These are phyloP conservation scores for Caenorhabditis japonica DNA, from an alignment of 2,888 invertebrate genomes.

Conservation along the genomic window DNA sequence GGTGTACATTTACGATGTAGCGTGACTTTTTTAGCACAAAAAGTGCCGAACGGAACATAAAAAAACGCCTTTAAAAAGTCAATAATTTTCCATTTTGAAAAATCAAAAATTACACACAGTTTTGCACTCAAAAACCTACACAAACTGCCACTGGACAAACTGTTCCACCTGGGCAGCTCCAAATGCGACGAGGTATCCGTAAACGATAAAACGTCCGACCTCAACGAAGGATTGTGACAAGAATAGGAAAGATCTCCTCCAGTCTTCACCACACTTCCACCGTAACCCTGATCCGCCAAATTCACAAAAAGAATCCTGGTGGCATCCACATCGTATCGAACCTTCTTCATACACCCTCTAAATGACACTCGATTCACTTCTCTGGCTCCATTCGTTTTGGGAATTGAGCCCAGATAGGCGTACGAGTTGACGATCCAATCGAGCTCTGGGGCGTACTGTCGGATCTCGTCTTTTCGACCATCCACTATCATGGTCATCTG, in stretches of 20 bases:
- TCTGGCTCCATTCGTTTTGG: conserved; percentile 45
- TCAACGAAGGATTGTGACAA: conserved; percentile 66
- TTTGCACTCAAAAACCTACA: conserved; percentile 48
- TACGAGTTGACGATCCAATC: conserved; percentile 73
- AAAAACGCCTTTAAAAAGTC: too few species aligned
- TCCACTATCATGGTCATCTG: conserved; percentile 75
- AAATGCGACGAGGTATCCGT: conserved; percentile 58
- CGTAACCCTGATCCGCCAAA: conserved; percentile 75
- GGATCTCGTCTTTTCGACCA: conserved; percentile 71
- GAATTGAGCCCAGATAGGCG: conserved; percentile 69
- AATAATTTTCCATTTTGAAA: too few species aligned
- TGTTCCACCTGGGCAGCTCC: conserved; percentile 73
- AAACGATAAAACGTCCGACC: conserved; percentile 74
- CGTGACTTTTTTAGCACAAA: too few species aligned
- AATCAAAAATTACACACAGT: too few species aligned
- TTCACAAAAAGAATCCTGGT: conserved; percentile 71
- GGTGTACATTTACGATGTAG: too few species aligned
- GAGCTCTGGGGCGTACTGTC: conserved; percentile 72
- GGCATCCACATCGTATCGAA: conserved; percentile 71
- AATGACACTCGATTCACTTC: conserved; percentile 64
- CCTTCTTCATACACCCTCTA: conserved; percentile 74
- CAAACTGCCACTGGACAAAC: conserved; percentile 71
- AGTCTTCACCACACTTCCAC: conserved; percentile 65
- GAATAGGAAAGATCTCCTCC: conserved; percentile 75
- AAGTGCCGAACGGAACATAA: too few species aligned